These are phyloP conservation scores for Microtus pennsylvanicus DNA, from an alignment of 2,113 vertebrate species.

Conservation along the genomic window DNA sequence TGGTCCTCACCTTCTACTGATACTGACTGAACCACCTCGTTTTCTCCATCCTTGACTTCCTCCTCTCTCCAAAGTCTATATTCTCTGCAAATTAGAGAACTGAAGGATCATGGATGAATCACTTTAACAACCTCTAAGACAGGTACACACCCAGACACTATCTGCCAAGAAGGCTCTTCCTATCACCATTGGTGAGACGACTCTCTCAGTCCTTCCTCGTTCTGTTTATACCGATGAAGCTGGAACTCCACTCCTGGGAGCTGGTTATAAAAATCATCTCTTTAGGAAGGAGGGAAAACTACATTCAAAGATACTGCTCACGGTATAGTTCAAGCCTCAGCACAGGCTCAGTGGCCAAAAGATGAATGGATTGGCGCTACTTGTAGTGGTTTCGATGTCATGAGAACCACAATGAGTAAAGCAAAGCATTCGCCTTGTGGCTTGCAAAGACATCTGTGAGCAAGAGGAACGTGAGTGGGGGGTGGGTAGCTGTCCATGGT, in stretches of 20 bases:
- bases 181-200: background rate
- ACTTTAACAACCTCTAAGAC: background rate
- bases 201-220: background rate
- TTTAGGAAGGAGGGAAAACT: background rate
- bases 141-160: background rate
- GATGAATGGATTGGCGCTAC: background rate
- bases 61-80: background rate
- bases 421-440: background rate
- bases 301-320: background rate
- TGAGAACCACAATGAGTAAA: background rate
- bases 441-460: background rate
- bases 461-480: background rate
- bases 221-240: background rate
- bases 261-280: background rate
- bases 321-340: background rate
- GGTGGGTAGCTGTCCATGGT: background rate
- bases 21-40: background rate
- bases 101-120: background rate
- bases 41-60: background rate
- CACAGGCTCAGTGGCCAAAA: background rate
- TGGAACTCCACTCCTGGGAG: background rate
- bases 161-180: conserved; percentile 24
- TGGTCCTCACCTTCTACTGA: background rate
- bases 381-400: background rate
- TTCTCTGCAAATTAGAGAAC: background rate